Conservation (phyloP, 2,888 invertebrate genomes). For the Sympetrum striolatum region DNA sequence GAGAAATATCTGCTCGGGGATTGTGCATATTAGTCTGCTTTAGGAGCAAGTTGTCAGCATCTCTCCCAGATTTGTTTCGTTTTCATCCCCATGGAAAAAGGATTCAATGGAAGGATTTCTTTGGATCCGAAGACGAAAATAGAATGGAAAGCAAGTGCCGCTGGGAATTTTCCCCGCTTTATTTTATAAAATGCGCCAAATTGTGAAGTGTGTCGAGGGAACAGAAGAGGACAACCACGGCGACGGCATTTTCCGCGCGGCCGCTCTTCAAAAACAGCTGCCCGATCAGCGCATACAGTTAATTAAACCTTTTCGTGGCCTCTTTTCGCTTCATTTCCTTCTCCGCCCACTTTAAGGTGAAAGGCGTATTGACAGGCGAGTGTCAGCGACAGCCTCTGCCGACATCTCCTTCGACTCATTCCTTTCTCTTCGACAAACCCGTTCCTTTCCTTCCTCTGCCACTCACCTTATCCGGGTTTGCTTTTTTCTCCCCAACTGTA, state of each 20-base stretch:
- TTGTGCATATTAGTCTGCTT: background rate
- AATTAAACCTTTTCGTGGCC: background rate
- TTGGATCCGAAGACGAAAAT: background rate
- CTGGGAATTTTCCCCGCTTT: background rate
- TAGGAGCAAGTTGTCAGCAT: background rate
- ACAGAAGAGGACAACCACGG: background rate
- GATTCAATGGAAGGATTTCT: background rate
- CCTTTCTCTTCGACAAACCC: background rate
- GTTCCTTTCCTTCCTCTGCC: background rate
- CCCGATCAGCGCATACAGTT: background rate
- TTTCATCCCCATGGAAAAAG: background rate
- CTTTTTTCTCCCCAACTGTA: background rate
- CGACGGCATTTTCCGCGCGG: background rate
- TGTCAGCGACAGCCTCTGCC: background rate
- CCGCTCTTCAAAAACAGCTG: background rate
- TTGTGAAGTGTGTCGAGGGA: background rate
- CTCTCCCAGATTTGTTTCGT: background rate
- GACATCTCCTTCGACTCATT: background rate
- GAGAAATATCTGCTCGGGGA: background rate
- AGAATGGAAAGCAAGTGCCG: background rate
- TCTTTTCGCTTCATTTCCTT: background rate
- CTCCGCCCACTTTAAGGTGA: background rate
- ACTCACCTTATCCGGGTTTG: background rate
- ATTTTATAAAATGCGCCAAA: background rate
- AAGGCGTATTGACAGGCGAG: background rate